These are phyloP conservation scores for Dendrocopos noguchii DNA, from an alignment of 2,113 vertebrate species.

Conservation along the genomic window DNA sequence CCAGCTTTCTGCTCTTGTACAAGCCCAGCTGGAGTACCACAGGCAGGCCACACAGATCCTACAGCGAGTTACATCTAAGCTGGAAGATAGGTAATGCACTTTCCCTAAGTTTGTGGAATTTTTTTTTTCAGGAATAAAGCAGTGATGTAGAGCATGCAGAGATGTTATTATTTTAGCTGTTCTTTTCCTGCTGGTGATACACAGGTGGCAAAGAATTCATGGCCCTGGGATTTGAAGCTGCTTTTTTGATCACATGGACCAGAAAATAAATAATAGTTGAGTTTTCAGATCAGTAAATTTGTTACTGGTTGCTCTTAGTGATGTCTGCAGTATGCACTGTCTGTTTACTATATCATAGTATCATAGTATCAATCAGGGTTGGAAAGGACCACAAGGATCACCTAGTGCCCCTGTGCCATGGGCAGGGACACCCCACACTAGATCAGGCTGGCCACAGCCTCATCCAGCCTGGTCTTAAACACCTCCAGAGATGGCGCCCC, in stretches of 20 bases:
- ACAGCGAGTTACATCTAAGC: slow-evolving; percentile 89
- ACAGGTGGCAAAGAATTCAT: not conserved
- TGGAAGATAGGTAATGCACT: slow-evolving; percentile 87
- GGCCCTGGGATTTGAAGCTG: rapidly evolving
- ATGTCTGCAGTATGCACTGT: not conserved
- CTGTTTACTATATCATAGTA: too few relatives aligned
- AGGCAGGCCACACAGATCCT: slow-evolving; percentile 92
- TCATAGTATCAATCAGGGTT: too few relatives aligned
- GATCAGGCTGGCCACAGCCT: too few relatives aligned
- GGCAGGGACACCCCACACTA: too few relatives aligned
- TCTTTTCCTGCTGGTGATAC: not conserved
- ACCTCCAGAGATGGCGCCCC: too few relatives aligned
- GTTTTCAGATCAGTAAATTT: not conserved
- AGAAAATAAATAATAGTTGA: not conserved
- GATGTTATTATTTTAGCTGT: not conserved
- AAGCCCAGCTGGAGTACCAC: slow-evolving; percentile 97
- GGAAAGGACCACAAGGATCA: too few relatives aligned
- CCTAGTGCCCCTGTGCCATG: too few relatives aligned
- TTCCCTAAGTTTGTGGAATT: not conserved
- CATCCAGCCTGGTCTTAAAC: too few relatives aligned
- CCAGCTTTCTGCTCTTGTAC: slow-evolving; percentile 93
- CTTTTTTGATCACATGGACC: not conserved
- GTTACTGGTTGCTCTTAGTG: not conserved
- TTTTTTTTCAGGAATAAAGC: not conserved
- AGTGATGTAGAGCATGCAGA: not conserved